A percentile compares a stretch with the other conserved stretches of the same genome.
Evolutionary conservation across 2,888 invertebrate genomes (phyloP).

Genomic region (Drosophila macrospina): DNA sequence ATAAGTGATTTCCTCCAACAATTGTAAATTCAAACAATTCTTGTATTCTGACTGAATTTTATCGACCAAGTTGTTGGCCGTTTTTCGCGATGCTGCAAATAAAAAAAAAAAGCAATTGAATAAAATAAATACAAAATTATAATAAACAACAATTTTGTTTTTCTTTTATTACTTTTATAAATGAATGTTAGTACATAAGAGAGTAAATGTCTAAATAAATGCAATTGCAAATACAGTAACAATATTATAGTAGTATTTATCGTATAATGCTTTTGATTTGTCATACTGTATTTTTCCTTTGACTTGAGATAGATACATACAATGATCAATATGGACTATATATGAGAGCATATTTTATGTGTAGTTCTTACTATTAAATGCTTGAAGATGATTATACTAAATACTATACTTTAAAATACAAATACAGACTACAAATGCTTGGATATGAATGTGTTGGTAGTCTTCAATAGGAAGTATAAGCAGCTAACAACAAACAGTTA

Average conservation of each 20-base stretch:
- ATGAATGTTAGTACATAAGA: slow-evolving; percentile 33
- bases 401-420: slow-evolving; percentile 49
- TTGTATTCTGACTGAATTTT: slow-evolving; percentile 51
- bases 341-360: slow-evolving; percentile 23
- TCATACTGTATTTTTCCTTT: not conserved
- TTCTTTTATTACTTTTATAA: slow-evolving; percentile 7
- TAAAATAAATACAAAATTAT: slow-evolving; percentile 35
- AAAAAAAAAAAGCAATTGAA: slow-evolving; percentile 20
- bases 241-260: slow-evolving; percentile 23
- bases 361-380: slow-evolving; percentile 41
- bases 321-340: slow-evolving; percentile 24
- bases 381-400: slow-evolving; percentile 46
- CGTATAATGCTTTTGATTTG: not conserved
- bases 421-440: slow-evolving; percentile 75
- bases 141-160: slow-evolving; percentile 16
- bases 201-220: slow-evolving; percentile 22
- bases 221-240: slow-evolving; percentile 41
- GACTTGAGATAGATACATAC: slow-evolving; percentile 24
- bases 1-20: slow-evolving; percentile 39
- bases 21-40: slow-evolving; percentile 43
- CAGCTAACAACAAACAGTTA: slow-evolving; percentile 80
- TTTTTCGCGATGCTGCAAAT: slow-evolving; percentile 70
- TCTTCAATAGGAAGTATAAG: slow-evolving; percentile 81
- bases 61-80: slow-evolving; percentile 64
- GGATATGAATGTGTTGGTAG: slow-evolving; percentile 72